phyloP scores from a whole-genome alignment of 2,113 vertebrate genomes.

The Talpa occidentalis region DNA sequence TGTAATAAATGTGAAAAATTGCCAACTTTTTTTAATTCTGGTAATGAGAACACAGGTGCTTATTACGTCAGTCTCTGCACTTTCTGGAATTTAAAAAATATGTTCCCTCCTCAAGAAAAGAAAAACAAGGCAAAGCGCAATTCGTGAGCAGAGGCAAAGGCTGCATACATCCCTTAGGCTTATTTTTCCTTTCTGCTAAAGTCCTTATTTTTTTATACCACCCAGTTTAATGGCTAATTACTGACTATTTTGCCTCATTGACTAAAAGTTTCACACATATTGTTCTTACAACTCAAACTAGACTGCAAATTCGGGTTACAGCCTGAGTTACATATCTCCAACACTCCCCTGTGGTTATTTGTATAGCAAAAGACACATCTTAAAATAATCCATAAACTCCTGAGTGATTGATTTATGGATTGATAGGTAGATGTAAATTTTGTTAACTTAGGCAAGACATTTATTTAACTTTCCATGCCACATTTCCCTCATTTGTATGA shows the following conservation, averaged over 20 bases:
- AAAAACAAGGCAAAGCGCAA: neutral
- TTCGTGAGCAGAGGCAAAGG: neutral
- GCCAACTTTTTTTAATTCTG: neutral
- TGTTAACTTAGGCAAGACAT: neutral
- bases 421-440: constrained; percentile 39
- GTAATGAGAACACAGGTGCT: neutral
- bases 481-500: neutral
- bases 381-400: constrained; percentile 41
- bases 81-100: neutral
- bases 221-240: neutral
- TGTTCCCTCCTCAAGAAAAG: neutral
- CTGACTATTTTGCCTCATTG: neutral
- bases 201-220: neutral
- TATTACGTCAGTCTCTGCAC: neutral
- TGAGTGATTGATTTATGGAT: neutral
- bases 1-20: neutral
- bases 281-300: neutral
- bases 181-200: neutral
- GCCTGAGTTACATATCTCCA: neutral
- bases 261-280: neutral
- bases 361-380: neutral
- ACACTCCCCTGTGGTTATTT: neutral
- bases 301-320: neutral
- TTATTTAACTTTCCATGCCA: neutral
- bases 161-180: neutral